phyloP scores from a whole-genome alignment of 2,888 invertebrate species.

The Melieria omissa region DNA sequence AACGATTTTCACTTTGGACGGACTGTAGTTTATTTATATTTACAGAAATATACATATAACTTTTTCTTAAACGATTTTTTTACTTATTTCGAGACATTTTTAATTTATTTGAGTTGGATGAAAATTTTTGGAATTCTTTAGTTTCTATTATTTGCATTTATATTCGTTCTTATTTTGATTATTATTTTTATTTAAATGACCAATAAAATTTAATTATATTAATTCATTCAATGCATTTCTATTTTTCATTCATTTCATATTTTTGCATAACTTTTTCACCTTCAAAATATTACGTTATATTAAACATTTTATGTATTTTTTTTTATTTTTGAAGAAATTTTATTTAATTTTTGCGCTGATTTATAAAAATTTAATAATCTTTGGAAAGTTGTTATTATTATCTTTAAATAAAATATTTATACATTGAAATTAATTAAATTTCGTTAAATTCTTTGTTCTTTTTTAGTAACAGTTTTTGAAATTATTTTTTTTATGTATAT shows the following conservation, averaged over 20 bases:
- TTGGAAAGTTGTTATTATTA: slow-evolving; percentile 20
- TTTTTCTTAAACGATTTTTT: not conserved
- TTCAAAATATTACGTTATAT: no score
- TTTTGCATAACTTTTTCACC: no score
- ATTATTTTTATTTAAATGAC: no score
- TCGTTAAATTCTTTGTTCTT: slow-evolving; percentile 30
- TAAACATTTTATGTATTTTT: no score
- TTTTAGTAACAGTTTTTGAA: slow-evolving; percentile 13
- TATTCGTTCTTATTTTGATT: no score
- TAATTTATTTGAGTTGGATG: not conserved
- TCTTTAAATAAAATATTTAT: slow-evolving; percentile 35
- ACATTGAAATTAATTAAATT: slow-evolving; percentile 28
- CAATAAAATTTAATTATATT: no score
- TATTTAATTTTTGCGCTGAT: not conserved
- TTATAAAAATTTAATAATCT: not conserved
- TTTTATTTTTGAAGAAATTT: no score
- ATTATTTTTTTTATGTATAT: slow-evolving; percentile 8
- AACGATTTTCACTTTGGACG: not conserved
- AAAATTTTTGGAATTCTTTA: not conserved
- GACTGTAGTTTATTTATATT: no score
- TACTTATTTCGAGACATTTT: not conserved
- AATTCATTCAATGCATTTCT: no score
- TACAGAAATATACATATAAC: slow-evolving; percentile 3
- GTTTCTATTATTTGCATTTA: no score
- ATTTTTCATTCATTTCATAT: no score